A percentile compares a stretch with the other conserved stretches of the same genome.
phyloP scores from a whole-genome alignment of 2,113 vertebrate genomes.

The Pyrgilauda ruficollis region DNA sequence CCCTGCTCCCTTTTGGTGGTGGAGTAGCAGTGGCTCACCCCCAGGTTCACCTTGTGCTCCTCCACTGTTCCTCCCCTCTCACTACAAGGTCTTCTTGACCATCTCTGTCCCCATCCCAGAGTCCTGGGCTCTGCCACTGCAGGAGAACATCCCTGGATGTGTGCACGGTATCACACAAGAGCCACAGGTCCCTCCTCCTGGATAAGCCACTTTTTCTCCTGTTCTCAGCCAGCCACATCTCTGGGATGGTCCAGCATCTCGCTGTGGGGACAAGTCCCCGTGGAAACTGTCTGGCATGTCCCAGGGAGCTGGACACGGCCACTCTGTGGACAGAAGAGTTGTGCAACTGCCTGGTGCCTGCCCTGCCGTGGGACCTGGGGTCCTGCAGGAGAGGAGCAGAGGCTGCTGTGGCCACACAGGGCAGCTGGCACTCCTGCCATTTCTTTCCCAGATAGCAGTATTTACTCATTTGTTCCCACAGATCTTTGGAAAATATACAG shows the following conservation, averaged over 20 bases:
- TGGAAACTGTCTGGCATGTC: background rate
- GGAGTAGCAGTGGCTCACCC: background rate
- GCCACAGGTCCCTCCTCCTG: background rate
- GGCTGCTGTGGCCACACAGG: background rate
- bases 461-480: background rate
- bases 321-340: background rate
- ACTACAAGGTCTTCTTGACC: background rate
- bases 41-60: background rate
- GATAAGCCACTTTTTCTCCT: background rate
- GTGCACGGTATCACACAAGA: fast-evolving
- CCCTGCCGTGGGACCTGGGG: fast-evolving
- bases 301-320: background rate
- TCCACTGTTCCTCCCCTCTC: background rate
- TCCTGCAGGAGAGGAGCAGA: background rate
- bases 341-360: background rate
- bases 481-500: background rate
- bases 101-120: background rate
- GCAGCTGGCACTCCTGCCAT: background rate
- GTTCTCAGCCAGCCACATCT: background rate
- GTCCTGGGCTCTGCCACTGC: background rate
- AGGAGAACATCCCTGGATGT: background rate
- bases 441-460: background rate
- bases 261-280: fast-evolving
- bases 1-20: background rate
- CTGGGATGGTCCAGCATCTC: background rate